Conservation (phyloP, 2,888 invertebrate species). For the Torymus tubicola region DNA sequence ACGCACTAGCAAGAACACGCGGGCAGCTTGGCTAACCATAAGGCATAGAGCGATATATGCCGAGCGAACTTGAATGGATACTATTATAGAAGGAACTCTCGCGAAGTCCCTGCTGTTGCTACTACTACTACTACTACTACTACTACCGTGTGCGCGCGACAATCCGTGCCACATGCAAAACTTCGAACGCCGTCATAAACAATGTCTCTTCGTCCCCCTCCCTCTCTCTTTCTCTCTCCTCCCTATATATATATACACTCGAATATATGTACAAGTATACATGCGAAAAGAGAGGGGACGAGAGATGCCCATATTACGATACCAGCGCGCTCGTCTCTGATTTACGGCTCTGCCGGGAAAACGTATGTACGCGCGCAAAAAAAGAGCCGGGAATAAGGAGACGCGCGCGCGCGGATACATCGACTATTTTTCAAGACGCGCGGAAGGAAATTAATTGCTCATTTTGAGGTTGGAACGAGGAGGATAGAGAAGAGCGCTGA, state of each 20-base stretch:
- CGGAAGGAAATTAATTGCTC: conserved; percentile 54
- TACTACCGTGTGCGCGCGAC: conserved; percentile 31
- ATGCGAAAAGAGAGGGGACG: too few species aligned
- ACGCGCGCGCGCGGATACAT: conserved; percentile 36
- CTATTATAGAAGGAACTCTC: not conserved
- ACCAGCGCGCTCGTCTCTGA: conserved; percentile 36
- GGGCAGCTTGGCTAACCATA: too few species aligned
- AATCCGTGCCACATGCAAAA: conserved; percentile 34
- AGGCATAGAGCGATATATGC: too few species aligned
- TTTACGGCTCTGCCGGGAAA: conserved; percentile 54
- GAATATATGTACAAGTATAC: too few species aligned
- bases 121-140: conserved; percentile 12
- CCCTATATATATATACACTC: too few species aligned
- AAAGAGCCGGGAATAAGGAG: conserved; percentile 18
- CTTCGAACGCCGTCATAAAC: conserved; percentile 53
- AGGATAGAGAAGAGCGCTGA: not conserved
- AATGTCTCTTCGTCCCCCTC: conserved; percentile 30
- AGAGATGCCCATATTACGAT: conserved; percentile 57
- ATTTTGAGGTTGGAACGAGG: conserved; percentile 42
- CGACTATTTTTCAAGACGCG: conserved; percentile 53
- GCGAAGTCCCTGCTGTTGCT: not conserved
- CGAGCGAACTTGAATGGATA: too few species aligned
- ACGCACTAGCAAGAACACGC: too few species aligned
- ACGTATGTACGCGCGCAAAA: conserved; percentile 42
- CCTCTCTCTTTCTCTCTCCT: too few species aligned